A percentile compares a stretch with the other conserved stretches of the same genome.
phyloP scores from a whole-genome alignment of 1,140 invertebrate genomes.

The Megalonaias nervosa region DNA sequence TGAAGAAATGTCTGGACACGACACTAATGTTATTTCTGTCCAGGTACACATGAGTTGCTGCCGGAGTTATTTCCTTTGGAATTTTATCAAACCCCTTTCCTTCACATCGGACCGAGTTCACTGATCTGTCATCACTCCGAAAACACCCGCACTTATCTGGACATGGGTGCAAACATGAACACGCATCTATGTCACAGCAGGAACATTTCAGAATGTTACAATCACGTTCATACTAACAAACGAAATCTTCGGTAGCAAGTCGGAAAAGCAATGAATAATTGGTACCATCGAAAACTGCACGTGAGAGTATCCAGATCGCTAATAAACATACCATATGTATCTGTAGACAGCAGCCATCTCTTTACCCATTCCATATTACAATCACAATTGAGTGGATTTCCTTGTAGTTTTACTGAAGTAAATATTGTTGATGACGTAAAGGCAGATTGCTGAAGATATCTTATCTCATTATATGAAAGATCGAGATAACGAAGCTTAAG shows the following conservation, averaged over 20 bases:
- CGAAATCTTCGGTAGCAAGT: constrained; percentile 31
- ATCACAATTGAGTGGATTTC: no score
- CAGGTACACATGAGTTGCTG: constrained; percentile 42
- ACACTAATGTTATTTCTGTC: constrained; percentile 49
- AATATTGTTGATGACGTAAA: no score
- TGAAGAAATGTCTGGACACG: constrained; percentile 29
- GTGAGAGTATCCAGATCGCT: no score
- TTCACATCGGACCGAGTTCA: constrained; percentile 41
- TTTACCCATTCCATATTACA: no score
- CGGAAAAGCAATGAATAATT: background rate
- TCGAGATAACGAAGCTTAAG: no score
- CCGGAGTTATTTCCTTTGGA: constrained; percentile 38
- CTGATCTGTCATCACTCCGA: constrained; percentile 25
- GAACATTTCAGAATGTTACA: constrained; percentile 41
- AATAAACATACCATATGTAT: no score
- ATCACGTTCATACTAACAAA: constrained; percentile 44
- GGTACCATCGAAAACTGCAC: no score
- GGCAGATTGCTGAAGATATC: no score
- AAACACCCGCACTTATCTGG: constrained; percentile 41
- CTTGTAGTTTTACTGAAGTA: no score
- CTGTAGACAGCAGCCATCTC: no score
- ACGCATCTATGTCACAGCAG: constrained; percentile 48
- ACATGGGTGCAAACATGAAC: constrained; percentile 46
- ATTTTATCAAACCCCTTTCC: constrained; percentile 31
- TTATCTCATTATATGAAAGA: no score